Evolutionary conservation across 2,888 invertebrate species (phyloP), one percentile per base, ranked within the genome.

Genomic region (Agrotis clavis): DNA sequence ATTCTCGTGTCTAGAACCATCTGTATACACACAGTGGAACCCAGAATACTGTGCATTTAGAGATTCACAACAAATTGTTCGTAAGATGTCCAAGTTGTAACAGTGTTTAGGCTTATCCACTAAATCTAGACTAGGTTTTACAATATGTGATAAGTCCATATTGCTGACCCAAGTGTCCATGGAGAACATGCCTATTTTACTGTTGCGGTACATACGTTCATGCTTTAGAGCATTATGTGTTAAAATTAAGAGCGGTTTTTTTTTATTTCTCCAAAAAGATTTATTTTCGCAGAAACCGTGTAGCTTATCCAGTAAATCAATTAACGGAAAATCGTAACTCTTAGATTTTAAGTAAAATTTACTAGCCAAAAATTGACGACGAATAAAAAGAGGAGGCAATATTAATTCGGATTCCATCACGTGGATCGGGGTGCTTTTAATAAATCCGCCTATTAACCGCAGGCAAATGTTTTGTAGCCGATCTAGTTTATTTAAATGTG

Each of bases 331-430:
- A 35, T 13, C 5, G 35, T n/a, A n/a, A 5, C 57, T 35, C 35
- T n/a, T 57, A n/a, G 57, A 57, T 57, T 35, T 57, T 57, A 57
- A 35, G 6, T 57, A 57, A 57, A 57, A 59, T n/a, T 59, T 59
- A 59, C 19, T n/a, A 19, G 57, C 57, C 14, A 59, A 59, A 19
- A 35, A 59, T 59, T 13, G 57, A 9, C 50, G 50, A n/a, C 50
- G n/a, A 50, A 50, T 48, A 48, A 16, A 18, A 48, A 48, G 48
- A 6, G 57, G 57, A 6, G 30, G 30, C 18, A 56, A 30, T 30
- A n/a, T 18, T 9, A 56, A 56, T 56, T 56, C 56, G 5, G 59
- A 45, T 51, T 63, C 35, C 54, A 59, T 67, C 16, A 51, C 16
- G 19, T 62, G n/a, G 3, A 63, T 51, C 35, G 51, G 51, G 35